A percentile compares a stretch with the other conserved stretches of the same genome.
These are phyloP conservation scores for Ascidia mentula DNA, from an alignment of 23 tunicate species.

Conservation along the genomic window DNA sequence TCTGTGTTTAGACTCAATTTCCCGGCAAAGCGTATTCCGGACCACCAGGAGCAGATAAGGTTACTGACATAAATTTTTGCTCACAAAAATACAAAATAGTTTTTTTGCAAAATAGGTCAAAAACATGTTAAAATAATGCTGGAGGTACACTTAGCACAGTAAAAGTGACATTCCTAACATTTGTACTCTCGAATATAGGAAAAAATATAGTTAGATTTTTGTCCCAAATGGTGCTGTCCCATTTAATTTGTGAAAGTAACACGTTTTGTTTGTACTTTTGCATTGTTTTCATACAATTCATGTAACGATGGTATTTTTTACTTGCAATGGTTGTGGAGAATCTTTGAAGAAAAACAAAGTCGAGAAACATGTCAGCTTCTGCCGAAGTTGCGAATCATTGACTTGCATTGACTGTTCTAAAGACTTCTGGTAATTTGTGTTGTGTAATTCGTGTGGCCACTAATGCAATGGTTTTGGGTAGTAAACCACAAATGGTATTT, in stretches of 20 bases:
- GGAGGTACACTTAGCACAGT: too few species aligned
- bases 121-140: too few species aligned
- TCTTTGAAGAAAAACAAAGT: slow-evolving; percentile 92
- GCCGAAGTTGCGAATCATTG: slow-evolving; percentile 57
- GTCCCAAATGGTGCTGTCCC: not conserved
- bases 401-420: slow-evolving; percentile 85
- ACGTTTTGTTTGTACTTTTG: not conserved
- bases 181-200: too few species aligned
- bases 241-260: not conserved
- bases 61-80: too few species aligned
- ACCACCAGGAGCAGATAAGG: too few species aligned
- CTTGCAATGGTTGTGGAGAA: slow-evolving; percentile 83
- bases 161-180: too few species aligned
- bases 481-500: not conserved
- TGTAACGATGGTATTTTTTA: slow-evolving; percentile 61
- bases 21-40: too few species aligned
- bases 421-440: slow-evolving; percentile 55
- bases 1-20: too few species aligned
- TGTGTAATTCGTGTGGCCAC: not conserved
- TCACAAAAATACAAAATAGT: too few species aligned
- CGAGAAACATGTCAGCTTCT: slow-evolving; percentile 39
- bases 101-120: too few species aligned
- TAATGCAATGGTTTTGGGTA: not conserved
- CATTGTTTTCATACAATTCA: not conserved
- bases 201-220: too few species aligned